These are phyloP conservation scores for Nycticorax nycticorax DNA, from an alignment of 2,113 vertebrate species.

Conservation along the genomic window DNA sequence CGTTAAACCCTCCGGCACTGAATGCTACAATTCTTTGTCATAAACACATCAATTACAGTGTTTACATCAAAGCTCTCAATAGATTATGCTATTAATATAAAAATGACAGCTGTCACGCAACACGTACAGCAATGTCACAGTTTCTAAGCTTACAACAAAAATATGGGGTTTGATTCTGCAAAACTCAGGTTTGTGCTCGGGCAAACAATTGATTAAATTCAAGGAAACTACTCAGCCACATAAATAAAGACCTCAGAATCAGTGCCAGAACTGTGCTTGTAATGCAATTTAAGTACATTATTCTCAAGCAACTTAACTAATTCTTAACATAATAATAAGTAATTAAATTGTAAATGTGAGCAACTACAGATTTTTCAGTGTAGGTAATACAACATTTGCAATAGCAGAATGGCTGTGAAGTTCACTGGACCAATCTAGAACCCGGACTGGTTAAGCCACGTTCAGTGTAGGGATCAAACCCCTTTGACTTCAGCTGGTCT, in stretches of 20 bases:
- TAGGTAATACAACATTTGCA: background rate
- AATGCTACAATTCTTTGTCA: background rate
- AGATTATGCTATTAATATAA: background rate
- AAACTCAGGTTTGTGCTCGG: background rate
- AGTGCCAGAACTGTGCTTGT: background rate
- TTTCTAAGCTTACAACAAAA: background rate
- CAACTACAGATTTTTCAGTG: background rate
- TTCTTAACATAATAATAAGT: background rate
- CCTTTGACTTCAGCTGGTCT: background rate
- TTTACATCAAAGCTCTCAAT: background rate
- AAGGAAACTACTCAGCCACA: background rate
- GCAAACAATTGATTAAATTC: background rate
- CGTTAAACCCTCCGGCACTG: background rate
- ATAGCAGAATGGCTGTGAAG: background rate
- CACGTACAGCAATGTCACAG: background rate
- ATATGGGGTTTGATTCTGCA: background rate
- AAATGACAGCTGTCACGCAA: background rate
- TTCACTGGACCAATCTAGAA: background rate
- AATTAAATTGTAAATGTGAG: background rate
- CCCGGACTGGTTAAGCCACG: no score
- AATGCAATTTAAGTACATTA: background rate
- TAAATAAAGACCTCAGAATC: background rate
- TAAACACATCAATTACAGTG: slow-evolving; percentile 15
- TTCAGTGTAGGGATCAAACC: background rate
- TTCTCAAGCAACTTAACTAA: background rate